Conservation (phyloP, 2,888 invertebrate genomes). For the Lepeophtheirus nordmannii region DNA sequence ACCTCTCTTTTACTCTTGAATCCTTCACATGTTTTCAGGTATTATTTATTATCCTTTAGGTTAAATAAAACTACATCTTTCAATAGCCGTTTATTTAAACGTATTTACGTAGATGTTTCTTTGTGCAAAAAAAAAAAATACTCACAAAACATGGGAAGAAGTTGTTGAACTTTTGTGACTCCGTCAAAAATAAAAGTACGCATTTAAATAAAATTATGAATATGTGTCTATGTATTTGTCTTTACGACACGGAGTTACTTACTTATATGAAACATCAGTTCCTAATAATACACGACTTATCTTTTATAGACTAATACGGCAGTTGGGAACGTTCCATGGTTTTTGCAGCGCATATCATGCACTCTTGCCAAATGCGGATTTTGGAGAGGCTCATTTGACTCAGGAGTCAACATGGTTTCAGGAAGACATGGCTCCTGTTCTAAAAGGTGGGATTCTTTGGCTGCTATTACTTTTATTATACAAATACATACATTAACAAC, state of each 20-base stretch:
- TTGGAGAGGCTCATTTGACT: neutral
- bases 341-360: conserved; percentile 12
- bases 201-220: no score
- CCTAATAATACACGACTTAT: no score
- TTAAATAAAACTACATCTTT: no score
- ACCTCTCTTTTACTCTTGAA: neutral
- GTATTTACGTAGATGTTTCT: no score
- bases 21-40: neutral
- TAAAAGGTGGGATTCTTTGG: neutral
- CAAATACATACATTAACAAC: neutral
- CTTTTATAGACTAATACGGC: neutral
- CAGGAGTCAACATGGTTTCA: conserved; percentile 16
- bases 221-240: no score
- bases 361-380: neutral
- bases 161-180: no score
- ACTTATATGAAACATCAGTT: no score
- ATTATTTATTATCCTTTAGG: no score
- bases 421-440: conserved; percentile 13
- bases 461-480: neutral
- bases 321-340: conserved; percentile 18
- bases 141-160: no score
- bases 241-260: neutral
- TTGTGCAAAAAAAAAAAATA: no score
- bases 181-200: no score
- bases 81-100: no score